Conservation (phyloP, 2,797 vertebrate genomes). For the Bufotes viridis region DNA sequence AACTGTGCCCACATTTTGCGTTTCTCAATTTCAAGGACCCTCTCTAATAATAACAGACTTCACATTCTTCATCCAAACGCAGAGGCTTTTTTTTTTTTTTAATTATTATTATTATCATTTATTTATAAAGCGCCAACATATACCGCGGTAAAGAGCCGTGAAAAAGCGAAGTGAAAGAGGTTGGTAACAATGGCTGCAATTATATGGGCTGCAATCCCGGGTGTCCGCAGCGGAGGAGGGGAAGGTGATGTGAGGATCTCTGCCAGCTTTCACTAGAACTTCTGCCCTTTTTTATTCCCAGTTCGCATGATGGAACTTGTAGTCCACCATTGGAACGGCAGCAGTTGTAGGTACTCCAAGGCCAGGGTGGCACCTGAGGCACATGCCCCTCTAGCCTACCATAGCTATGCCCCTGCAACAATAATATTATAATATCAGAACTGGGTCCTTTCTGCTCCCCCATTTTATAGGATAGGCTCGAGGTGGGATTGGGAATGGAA, state of each 20-base stretch:
- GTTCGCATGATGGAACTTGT: not conserved
- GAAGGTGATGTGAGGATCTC: not conserved
- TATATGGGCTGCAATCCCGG: not conserved
- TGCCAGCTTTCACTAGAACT: not conserved
- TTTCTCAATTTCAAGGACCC: slow-evolving; percentile 40
- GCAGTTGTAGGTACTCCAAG: not conserved
- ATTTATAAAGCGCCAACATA: slow-evolving; percentile 40
- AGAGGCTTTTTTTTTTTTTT: slow-evolving; percentile 2
- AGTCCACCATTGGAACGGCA: not conserved
- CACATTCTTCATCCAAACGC: not conserved
- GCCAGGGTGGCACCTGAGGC: not conserved
- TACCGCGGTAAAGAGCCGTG: not conserved
- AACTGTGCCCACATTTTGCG: slow-evolving; percentile 11
- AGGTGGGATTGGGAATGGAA: not conserved
- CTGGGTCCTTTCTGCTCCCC: not conserved
- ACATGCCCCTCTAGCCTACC: not conserved
- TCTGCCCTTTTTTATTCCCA: not conserved
- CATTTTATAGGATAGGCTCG: not conserved
- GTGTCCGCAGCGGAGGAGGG: not conserved
- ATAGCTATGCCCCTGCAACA: not conserved
- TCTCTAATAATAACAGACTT: slow-evolving; percentile 44
- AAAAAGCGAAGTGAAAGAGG: not conserved
- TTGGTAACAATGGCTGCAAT: not conserved
- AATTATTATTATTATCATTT: slow-evolving; percentile 36
- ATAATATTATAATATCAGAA: not conserved